A percentile compares a stretch with the other conserved stretches of the same genome.
These are phyloP conservation scores for Caerostris darwini DNA, from an alignment of 1,140 invertebrate species.

Conservation along the genomic window DNA sequence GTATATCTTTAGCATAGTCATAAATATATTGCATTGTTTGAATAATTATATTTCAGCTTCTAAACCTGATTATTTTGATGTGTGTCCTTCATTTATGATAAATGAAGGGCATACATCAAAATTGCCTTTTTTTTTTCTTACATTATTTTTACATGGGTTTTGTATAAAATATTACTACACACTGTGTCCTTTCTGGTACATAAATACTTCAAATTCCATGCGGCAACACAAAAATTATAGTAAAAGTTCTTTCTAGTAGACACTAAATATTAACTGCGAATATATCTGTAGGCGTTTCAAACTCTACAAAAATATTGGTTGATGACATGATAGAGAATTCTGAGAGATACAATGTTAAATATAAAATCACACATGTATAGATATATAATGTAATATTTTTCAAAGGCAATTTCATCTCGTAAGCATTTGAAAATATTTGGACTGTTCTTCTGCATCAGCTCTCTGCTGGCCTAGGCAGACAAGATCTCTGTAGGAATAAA, in stretches of 20 bases:
- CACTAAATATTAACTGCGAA: not conserved
- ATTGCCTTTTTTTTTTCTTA: too few relatives aligned
- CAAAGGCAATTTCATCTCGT: conserved; percentile 18
- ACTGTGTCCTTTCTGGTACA: not conserved
- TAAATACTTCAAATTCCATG: not conserved
- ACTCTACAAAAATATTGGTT: not conserved
- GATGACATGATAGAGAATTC: conserved; percentile 4
- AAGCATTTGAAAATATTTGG: conserved; percentile 39
- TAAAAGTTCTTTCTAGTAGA: not conserved
- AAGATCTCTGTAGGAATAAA: not conserved
- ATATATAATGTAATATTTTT: conserved; percentile 9
- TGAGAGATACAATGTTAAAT: not conserved
- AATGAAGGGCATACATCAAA: too few relatives aligned
- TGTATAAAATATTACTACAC: too few relatives aligned
- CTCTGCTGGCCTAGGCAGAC: not conserved
- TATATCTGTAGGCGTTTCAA: not conserved
- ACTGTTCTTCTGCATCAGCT: not conserved
- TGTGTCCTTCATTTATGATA: too few relatives aligned
- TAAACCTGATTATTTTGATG: too few relatives aligned
- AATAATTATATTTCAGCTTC: too few relatives aligned
- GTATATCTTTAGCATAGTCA: too few relatives aligned
- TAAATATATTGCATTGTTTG: too few relatives aligned
- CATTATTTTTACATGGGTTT: too few relatives aligned
- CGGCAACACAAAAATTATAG: not conserved
- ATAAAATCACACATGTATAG: not conserved